phyloP scores from a whole-genome alignment of 2,888 invertebrate species.

The Drosophila cracens region DNA sequence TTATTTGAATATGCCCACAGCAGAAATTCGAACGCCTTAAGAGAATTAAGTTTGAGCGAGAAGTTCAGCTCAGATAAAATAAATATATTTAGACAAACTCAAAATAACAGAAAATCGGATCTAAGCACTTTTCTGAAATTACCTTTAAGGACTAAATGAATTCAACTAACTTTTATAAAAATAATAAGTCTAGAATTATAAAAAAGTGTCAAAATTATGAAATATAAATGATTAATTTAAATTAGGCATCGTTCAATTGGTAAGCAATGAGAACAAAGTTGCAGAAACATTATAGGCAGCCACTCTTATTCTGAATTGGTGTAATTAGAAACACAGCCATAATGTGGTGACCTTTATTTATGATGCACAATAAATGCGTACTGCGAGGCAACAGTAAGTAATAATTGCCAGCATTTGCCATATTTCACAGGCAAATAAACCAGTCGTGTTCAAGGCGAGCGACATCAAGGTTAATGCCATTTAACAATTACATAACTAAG shows the following conservation, averaged over 20 bases:
- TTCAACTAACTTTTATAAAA: background rate
- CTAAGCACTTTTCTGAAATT: background rate
- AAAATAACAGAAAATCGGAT: background rate
- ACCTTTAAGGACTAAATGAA: background rate
- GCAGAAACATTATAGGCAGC: conserved; percentile 18
- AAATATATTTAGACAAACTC: background rate
- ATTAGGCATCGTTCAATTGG: background rate
- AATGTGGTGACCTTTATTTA: conserved; percentile 55
- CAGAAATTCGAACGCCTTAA: background rate
- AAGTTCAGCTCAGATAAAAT: background rate
- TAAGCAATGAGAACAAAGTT: conserved; percentile 19
- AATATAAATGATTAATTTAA: background rate
- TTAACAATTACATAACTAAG: conserved; percentile 71
- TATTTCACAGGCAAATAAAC: conserved; percentile 74
- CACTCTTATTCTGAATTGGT: conserved; percentile 21
- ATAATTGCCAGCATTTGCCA: conserved; percentile 73
- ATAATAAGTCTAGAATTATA: background rate
- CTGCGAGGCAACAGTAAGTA: conserved; percentile 50
- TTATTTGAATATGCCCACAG: background rate
- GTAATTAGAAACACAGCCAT: conserved; percentile 32
- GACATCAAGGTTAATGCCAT: conserved; percentile 61
- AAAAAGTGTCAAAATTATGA: background rate
- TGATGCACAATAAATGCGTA: conserved; percentile 50
- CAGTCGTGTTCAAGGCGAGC: conserved; percentile 7
- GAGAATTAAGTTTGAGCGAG: background rate